Base-by-base conservation (phyloP, 2,797 vertebrate genomes). In the Tokudaia tokunoshimensis region DNA sequence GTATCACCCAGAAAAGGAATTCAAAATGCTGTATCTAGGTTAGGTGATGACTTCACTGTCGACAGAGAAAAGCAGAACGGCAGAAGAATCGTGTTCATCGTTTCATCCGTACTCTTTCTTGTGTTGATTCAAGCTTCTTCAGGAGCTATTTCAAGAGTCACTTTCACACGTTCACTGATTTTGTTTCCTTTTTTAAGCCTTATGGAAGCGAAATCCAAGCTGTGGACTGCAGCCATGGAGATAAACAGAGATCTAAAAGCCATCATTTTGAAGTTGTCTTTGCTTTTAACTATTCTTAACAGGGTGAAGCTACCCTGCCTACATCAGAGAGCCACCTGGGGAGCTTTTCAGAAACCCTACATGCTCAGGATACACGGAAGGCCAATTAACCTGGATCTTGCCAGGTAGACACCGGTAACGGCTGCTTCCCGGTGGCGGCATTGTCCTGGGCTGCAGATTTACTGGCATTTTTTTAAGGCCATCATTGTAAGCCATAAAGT, bases 121-220 rank as follows among this genome's bases (percentile, higher is more conserved):
- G 72, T 70, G 44, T 96, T 24, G 94, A 88, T 92, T 94, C 92
- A 91, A 91, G 52, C 92, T 74, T 94, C 95, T 86, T 92, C 47
- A 52, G 89, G 89, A 93, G 96, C 87, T 97, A 96, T 97, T 97
- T 97, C 92, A 59, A 95, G 94, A 97, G 52, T 85, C n/a, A 61
- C 96, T 89, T 97, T 97, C 97, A 96, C 96, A 97, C 93, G 78
- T 94, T 61, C 78, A 55, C 82, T 87, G 88, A 83, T 94, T 95
- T 94, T 91, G 82, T 89, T 95, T 94, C 94, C 78, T 97, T 97
- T 97, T 97, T 96, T 91, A 95, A 95, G 92, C 92, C 88, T 92
- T 93, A 95, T 89, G 81, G 92, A 96, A 97, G 94, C 85, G 61
- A 97, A 94, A 82, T 72, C 80, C 94, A 94, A 86, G 96, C 96